Conservation (phyloP, 1,140 invertebrate species). For the Drosophila tsacasi region DNA sequence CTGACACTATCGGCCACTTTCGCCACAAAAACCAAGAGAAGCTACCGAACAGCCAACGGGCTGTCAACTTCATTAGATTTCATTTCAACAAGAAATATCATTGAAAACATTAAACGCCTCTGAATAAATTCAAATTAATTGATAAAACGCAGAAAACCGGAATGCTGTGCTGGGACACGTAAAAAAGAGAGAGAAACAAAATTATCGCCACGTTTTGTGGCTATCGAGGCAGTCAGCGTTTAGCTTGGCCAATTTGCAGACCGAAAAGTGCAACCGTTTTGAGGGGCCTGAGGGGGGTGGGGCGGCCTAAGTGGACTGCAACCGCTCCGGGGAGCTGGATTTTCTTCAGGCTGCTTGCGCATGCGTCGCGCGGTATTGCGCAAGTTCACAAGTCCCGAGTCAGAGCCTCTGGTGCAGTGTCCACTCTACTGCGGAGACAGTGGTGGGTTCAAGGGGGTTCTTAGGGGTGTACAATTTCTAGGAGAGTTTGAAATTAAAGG, state of each 20-base stretch:
- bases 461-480: too few relatives aligned
- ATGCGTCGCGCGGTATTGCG: slow-evolving; percentile 70
- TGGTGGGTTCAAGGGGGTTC: slow-evolving; percentile 13
- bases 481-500: neutral
- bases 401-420: slow-evolving; percentile 17
- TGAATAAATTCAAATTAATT: slow-evolving; percentile 83
- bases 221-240: slow-evolving; percentile 69
- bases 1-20: slow-evolving; percentile 52
- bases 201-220: slow-evolving; percentile 76
- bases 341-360: slow-evolving; percentile 41
- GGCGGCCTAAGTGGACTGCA: slow-evolving; percentile 3
- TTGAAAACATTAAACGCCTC: slow-evolving; percentile 78
- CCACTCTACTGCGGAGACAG: slow-evolving; percentile 24
- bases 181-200: slow-evolving; percentile 35
- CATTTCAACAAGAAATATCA: slow-evolving; percentile 62
- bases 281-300: neutral
- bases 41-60: slow-evolving; percentile 47
- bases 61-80: slow-evolving; percentile 70
- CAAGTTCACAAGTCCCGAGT: slow-evolving; percentile 54
- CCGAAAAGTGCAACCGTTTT: slow-evolving; percentile 71
- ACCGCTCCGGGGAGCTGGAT: slow-evolving; percentile 6
- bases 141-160: slow-evolving; percentile 68
- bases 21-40: slow-evolving; percentile 29
- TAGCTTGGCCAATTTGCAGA: slow-evolving; percentile 77
- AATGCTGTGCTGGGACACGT: slow-evolving; percentile 14